Percentiles rank a stretch among this genome's conserved stretches.
These are phyloP conservation scores for Phoebastria nigripes DNA, from an alignment of 2,797 vertebrate genomes.

Conservation along the genomic window DNA sequence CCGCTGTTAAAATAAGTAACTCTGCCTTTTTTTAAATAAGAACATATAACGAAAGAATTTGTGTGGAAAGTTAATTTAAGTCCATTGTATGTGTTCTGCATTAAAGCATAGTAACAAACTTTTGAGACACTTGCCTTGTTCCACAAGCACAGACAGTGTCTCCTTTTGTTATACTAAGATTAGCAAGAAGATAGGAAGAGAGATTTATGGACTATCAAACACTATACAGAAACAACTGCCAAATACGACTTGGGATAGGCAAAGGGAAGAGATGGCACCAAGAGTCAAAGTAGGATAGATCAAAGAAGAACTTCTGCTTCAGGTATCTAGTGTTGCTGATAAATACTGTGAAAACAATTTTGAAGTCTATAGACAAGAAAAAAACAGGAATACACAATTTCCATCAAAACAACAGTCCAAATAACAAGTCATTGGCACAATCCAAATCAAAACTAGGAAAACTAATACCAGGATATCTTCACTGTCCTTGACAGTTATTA, in stretches of 20 bases:
- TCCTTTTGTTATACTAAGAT: not conserved
- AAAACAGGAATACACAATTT: not conserved
- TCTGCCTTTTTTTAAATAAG: not conserved
- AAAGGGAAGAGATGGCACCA: not conserved
- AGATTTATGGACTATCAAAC: not conserved
- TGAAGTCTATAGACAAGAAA: not conserved
- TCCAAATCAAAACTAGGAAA: not conserved
- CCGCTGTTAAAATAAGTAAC: not conserved
- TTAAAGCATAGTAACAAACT: not conserved
- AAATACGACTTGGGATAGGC: not conserved
- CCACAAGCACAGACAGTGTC: not conserved
- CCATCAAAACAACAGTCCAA: not conserved
- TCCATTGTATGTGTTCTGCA: not conserved
- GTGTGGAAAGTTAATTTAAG: not conserved
- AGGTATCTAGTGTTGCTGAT: not conserved
- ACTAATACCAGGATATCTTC: not conserved
- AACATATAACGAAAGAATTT: not conserved
- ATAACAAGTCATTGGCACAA: not conserved
- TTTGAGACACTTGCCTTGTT: not conserved
- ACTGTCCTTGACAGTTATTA: not conserved
- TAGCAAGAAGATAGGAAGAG: not conserved
- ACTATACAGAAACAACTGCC: not conserved
- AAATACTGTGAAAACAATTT: not conserved
- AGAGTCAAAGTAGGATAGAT: not conserved
- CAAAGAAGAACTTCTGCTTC: not conserved